Evolutionary conservation across 2,888 invertebrate species (phyloP), one percentile per base, ranked within the genome.

Genomic region (Oscheius myriophilus): DNA sequence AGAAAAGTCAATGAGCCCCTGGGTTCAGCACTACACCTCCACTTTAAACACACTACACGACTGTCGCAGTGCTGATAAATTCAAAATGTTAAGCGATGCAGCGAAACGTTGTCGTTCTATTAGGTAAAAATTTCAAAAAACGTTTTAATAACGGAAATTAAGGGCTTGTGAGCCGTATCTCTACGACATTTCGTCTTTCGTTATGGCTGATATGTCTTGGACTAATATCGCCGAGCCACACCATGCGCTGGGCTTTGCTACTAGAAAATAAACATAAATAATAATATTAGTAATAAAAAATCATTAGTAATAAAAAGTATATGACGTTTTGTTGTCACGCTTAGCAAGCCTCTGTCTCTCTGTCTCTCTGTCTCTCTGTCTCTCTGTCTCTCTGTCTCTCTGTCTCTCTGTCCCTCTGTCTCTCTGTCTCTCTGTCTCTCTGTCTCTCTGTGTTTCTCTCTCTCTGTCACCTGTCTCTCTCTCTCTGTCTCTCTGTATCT

Each of bases 91-190:
- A 7, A 39, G 41, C 21, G 52, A 42, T 41, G 63, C 52, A 23
- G 4, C 42, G 23, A 43, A 39, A 9, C 39, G 42, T 16, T 63
- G 63, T 41, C 18, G 53, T 23, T 63, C 63, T 41, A 21, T 52
- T 16, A 63, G 63, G 63, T 63, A 11, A 0, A 23, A 6, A 2
- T 3, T n/a, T 33, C 7, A 18, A 7, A 45, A 46, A 39, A n/a
- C 7, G 39, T 11, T 26, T 1, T 9, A 16, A 41, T 39, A 57
- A n/a, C n/a, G n/a, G 23, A 7, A 2, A 1, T 33, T 14, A 18
- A 61, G 61, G 21, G 61, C 49, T 16, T 61, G 61, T 26, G 61
- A 61, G 33, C 61, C 46, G 49, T 61, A 49, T 33, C 33, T 61
- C 14, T 46, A 39, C 25, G 49, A 33, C 12, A 18, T n/a, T 3